Percentiles rank a stretch among this genome's conserved stretches.
Conservation (phyloP, 1,140 invertebrate species). For the Calliopsis andreniformis region DNA sequence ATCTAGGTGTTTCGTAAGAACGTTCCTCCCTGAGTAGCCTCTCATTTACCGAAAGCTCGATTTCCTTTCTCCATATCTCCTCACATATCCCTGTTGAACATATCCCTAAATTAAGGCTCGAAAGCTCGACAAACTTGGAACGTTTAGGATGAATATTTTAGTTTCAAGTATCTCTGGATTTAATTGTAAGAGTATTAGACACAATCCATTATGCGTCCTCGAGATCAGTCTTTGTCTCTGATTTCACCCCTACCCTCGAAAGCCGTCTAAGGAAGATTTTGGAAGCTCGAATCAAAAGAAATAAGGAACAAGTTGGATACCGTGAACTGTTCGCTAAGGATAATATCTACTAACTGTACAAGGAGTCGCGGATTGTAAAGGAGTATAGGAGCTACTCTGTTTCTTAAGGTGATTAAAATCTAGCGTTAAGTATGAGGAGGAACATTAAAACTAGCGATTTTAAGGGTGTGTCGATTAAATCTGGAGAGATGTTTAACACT, state of each 20-base stretch:
- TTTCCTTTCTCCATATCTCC: not conserved
- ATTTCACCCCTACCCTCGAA: not conserved
- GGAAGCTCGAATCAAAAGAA: not conserved
- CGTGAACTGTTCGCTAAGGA: not conserved
- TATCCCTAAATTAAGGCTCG: conserved; percentile 31
- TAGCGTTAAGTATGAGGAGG: conserved; percentile 2
- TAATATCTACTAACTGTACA: not conserved
- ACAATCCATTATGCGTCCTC: not conserved
- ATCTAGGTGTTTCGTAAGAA: conserved; percentile 4
- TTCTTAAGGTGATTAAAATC: not conserved
- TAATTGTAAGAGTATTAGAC: not conserved
- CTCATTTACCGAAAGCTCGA: not conserved
- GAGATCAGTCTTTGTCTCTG: conserved; percentile 7
- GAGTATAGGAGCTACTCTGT: not conserved
- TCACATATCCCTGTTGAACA: conserved; percentile 40
- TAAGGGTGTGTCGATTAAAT: conserved; percentile 16
- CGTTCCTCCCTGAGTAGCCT: not conserved
- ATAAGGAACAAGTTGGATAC: not conserved
- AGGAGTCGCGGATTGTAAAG: not conserved
- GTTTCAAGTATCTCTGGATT: not conserved
- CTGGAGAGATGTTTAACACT: conserved; percentile 40
- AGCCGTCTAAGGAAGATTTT: not conserved
- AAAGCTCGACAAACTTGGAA: not conserved
- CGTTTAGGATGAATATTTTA: not conserved
- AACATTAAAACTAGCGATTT: conserved; percentile 15